These are phyloP conservation scores for Bergia puertoricense DNA, from an alignment of 92 coral and sea anemone genomes.

Conservation along the genomic window DNA sequence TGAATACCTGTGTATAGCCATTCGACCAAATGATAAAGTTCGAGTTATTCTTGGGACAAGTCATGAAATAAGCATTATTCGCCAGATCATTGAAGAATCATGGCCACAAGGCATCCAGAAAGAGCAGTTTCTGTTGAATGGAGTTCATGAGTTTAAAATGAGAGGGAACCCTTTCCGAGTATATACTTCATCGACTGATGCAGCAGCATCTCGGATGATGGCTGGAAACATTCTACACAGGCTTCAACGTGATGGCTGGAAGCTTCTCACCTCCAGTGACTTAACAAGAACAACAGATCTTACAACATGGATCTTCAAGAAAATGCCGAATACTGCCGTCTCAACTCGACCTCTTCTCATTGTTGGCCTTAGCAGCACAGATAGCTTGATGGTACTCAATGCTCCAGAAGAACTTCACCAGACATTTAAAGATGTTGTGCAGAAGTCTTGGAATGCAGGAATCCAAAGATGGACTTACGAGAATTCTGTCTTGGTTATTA, in stretches of 20 bases:
- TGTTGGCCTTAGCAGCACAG: constrained; percentile 64
- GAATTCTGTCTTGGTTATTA: constrained; percentile 47
- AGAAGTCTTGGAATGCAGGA: constrained; percentile 53
- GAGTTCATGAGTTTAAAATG: constrained; percentile 55
- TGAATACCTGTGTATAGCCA: constrained; percentile 53
- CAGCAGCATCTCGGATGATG: constrained; percentile 46
- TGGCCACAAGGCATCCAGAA: constrained; percentile 60
- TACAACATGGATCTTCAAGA: constrained; percentile 56
- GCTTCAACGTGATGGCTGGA: constrained; percentile 59
- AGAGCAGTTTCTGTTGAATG: constrained; percentile 41
- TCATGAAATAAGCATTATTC: constrained; percentile 47
- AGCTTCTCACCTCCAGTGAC: constrained; percentile 43
- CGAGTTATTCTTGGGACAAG: constrained; percentile 50
- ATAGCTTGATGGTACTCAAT: constrained; percentile 58
- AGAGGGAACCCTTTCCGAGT: constrained; percentile 39
- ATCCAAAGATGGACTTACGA: constrained; percentile 53
- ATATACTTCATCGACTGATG: constrained; percentile 20
- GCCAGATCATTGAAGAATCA: constrained; percentile 53
- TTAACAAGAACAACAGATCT: constrained; percentile 48
- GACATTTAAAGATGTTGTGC: constrained; percentile 45
- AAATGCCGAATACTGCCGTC: constrained; percentile 28
- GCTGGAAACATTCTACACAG: constrained; percentile 57
- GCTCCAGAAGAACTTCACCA: constrained; percentile 50
- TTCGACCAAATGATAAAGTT: constrained; percentile 46
- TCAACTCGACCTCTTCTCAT: constrained; percentile 52